Conservation (phyloP, 2,113 vertebrate species). For the Dicaeum eximium region DNA sequence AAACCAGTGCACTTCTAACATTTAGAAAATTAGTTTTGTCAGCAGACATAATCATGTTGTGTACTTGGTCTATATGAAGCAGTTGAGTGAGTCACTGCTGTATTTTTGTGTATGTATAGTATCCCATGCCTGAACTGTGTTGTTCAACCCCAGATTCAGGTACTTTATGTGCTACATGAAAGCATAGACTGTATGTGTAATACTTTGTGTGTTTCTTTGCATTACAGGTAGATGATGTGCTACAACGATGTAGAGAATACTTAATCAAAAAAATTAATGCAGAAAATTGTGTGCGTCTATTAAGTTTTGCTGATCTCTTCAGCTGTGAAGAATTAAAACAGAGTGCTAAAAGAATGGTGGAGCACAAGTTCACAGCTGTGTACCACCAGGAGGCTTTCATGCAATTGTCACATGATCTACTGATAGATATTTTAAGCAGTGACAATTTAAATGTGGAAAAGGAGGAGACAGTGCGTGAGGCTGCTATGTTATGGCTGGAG, state of each 20-base stretch:
- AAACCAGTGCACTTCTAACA: background rate
- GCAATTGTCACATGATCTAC: constrained; percentile 93
- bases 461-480: constrained; percentile 97
- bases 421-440: constrained; percentile 94
- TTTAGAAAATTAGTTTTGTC: background rate
- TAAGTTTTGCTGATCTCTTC: constrained; percentile 96
- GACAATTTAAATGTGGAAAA: constrained; percentile 99
- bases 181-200: background rate
- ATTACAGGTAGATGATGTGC: constrained; percentile 92
- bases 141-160: background rate
- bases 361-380: constrained; percentile 96
- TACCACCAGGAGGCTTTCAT: constrained; percentile 95
- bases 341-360: constrained; percentile 96
- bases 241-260: constrained; percentile 91
- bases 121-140: background rate
- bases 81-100: background rate
- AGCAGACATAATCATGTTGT: background rate
- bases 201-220: background rate
- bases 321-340: constrained; percentile 96
- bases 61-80: background rate
- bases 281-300: constrained; percentile 93
- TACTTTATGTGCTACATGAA: background rate
- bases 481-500: constrained; percentile 97
- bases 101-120: background rate
- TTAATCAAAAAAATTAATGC: constrained; percentile 98